A percentile compares a stretch with the other conserved stretches of the same genome.
Conservation (phyloP, 92 coral and sea anemone species). For the Phenganax subtilis region DNA sequence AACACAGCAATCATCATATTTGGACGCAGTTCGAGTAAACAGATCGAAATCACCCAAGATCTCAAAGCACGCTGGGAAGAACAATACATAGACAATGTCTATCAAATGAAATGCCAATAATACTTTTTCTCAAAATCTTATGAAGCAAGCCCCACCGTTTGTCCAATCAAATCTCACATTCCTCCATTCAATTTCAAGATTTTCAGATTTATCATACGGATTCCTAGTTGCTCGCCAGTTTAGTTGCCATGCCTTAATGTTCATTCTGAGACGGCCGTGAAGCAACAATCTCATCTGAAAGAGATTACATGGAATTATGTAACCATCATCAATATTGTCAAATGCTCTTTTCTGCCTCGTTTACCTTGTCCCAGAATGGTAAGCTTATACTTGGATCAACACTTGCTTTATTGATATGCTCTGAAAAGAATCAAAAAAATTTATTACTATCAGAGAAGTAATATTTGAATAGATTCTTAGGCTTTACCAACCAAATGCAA, state of each 20-base stretch:
- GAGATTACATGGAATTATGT: constrained; percentile 2
- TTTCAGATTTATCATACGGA: constrained; percentile 85
- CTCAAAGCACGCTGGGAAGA: constrained; percentile 63
- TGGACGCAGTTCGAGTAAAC: constrained; percentile 94
- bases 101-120: too few relatives aligned
- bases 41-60: constrained; percentile 87
- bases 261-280: constrained; percentile 87
- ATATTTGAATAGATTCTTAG: background rate
- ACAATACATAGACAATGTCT: background rate
- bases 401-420: constrained; percentile 68
- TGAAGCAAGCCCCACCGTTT: constrained; percentile 55
- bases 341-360: background rate
- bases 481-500: constrained; percentile 74
- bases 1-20: constrained; percentile 97
- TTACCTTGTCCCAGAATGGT: constrained; percentile 95
- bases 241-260: constrained; percentile 78
- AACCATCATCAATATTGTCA: background rate
- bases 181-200: constrained; percentile 90
- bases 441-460: background rate
- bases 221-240: constrained; percentile 90
- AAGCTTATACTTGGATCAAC: constrained; percentile 90
- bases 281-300: constrained; percentile 74
- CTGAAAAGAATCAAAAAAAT: background rate
- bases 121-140: too few relatives aligned
- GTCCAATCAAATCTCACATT: constrained; percentile 87